Evolutionary conservation across 2,888 invertebrate species (phyloP).

Genomic region (Lacanobia oleracea): DNA sequence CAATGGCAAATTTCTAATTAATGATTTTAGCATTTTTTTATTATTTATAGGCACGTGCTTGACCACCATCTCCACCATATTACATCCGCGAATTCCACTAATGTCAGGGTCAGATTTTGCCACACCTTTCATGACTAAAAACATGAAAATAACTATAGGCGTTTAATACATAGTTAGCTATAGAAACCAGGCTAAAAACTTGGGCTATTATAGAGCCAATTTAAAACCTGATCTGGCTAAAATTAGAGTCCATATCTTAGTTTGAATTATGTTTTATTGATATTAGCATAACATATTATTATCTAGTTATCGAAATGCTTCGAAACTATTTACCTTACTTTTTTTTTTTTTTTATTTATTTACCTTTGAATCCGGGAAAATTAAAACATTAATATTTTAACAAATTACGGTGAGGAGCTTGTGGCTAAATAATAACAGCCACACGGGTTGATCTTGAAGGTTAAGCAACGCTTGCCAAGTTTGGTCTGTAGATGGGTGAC

Average conservation of each 20-base stretch:
- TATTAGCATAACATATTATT: neutral
- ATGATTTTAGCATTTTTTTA: too few species aligned
- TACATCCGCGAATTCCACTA: neutral
- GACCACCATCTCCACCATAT: too few species aligned
- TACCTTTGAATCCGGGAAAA: neutral
- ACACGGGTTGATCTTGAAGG: too few species aligned
- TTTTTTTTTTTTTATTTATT: too few species aligned
- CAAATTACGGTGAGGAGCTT: too few species aligned
- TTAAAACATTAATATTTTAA: too few species aligned
- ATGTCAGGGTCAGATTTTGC: neutral
- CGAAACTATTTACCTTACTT: too few species aligned
- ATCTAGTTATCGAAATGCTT: neutral
- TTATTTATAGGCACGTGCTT: too few species aligned
- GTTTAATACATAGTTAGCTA: neutral
- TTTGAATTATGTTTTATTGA: neutral
- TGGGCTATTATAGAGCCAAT: neutral
- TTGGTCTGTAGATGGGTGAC: too few species aligned
- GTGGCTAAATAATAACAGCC: too few species aligned
- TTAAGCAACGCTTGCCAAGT: too few species aligned
- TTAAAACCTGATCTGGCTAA: neutral
- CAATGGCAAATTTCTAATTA: neutral
- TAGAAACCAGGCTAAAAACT: neutral
- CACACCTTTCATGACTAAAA: neutral
- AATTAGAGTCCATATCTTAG: neutral
- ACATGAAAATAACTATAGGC: neutral